Base-by-base conservation (phyloP, 2,888 invertebrate genomes). In the Mechanitis messenoides region DNA sequence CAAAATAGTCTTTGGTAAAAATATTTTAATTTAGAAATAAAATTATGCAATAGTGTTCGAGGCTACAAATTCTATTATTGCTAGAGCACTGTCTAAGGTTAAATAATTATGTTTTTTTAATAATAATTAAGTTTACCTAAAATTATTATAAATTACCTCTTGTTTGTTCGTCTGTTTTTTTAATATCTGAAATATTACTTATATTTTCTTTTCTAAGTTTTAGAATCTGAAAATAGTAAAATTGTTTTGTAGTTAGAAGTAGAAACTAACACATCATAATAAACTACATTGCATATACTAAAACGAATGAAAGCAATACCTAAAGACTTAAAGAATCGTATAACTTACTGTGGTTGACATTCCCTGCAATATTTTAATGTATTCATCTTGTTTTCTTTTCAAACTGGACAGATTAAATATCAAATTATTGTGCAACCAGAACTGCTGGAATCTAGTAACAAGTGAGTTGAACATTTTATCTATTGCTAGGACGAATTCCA, bases 371-470 rank as follows among this genome's bases (percentile, higher is more conserved):
- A 81, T 81, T 69, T 78, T 79, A 58, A 85, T 68, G 56, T 76
- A 76, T 0, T 71, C 70, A 53, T 85, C 85, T 61, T 85, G 83
- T 6, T 77, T 80, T 66, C 69, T 81, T 69, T 81, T 83, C 3
- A 84, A 72, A 0, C 65, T 67, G 11, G 81, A 83, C 68, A 74
- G 81, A 11, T 72, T 72, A 69, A 82, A 87, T 28, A 78, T 72
- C 54, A 72, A 74, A 2, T 74, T 70, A 57, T 75, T 79, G 61
- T 85, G 83, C 58, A 78, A 72, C 81, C 84, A 84, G 58, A 84
- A 76, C 68, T 82, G 83, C 72, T 82, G 80, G 68, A 84, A 83
- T 6, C 86, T 72, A 42, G 82, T 81, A 57, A 82, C 80, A 12
- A 84, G 67, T 0, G 80, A 76, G 64, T 79, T 78, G 50, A 85